Evolutionary conservation across 2,113 vertebrate genomes (phyloP).

Genomic region (Sander vitreus): DNA sequence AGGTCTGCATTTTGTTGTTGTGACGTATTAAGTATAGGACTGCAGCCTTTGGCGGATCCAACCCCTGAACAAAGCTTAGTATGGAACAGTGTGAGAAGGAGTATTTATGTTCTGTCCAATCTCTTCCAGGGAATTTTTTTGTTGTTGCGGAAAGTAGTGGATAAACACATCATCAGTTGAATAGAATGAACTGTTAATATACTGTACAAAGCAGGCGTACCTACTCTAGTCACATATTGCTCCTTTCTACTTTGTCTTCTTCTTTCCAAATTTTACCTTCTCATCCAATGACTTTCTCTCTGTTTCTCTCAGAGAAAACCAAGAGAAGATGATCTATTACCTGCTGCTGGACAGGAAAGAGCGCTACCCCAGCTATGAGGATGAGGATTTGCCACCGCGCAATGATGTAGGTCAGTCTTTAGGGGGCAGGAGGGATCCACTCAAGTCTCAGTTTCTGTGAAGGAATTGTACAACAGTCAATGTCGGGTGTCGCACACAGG

Average conservation of each 20-base stretch:
- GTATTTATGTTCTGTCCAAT: neutral
- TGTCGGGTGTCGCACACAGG: neutral
- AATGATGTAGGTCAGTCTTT: slow-evolving; percentile 89
- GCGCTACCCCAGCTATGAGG: slow-evolving; percentile 94
- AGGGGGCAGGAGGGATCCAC: slow-evolving; percentile 63
- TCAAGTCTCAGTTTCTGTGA: slow-evolving; percentile 11
- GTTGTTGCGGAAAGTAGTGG: too few species aligned
- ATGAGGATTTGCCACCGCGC: slow-evolving; percentile 92
- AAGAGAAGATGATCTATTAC: slow-evolving; percentile 97
- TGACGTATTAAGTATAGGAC: neutral
- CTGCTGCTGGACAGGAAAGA: slow-evolving; percentile 94
- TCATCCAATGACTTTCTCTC: neutral
- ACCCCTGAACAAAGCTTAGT: neutral
- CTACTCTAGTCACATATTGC: neutral
- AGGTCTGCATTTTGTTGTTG: neutral
- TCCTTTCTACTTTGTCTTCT: neutral
- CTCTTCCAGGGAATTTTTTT: neutral
- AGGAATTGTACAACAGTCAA: neutral
- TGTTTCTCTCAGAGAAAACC: slow-evolving; percentile 87
- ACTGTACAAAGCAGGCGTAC: too few species aligned
- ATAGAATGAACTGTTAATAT: neutral
- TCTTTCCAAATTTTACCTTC: neutral
- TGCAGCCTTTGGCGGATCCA: slow-evolving; percentile 1
- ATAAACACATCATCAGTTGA: neutral
- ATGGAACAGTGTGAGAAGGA: neutral